Conservation (phyloP, 1,140 invertebrate genomes). For the Danaus plexippus region DNA sequence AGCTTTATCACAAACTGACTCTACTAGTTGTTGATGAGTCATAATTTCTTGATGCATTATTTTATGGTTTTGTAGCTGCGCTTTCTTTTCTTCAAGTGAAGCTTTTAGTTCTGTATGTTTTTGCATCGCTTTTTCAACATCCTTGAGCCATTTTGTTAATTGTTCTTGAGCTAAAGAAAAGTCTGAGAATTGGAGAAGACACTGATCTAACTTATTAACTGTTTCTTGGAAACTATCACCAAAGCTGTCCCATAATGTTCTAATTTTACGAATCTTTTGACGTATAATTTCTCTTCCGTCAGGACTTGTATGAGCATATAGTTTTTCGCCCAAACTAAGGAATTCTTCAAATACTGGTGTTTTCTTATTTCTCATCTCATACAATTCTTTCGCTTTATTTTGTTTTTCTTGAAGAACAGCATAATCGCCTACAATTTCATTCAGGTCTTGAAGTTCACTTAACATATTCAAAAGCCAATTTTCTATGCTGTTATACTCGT, state of each 20-base stretch:
- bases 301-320: slow-evolving; percentile 93
- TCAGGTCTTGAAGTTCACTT: slow-evolving; percentile 81
- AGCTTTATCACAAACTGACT: slow-evolving; percentile 93
- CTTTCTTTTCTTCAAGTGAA: slow-evolving; percentile 93
- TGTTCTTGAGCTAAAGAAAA: slow-evolving; percentile 91
- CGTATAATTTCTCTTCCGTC: slow-evolving; percentile 93
- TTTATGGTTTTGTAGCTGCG: slow-evolving; percentile 94
- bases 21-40: slow-evolving; percentile 90
- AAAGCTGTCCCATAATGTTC: slow-evolving; percentile 89
- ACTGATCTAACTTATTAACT: slow-evolving; percentile 88
- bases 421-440: slow-evolving; percentile 90
- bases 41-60: slow-evolving; percentile 96
- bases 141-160: slow-evolving; percentile 91
- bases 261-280: slow-evolving; percentile 87
- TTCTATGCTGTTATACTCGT: slow-evolving; percentile 82
- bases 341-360: slow-evolving; percentile 88
- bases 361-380: slow-evolving; percentile 85
- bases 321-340: slow-evolving; percentile 90
- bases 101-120: slow-evolving; percentile 92
- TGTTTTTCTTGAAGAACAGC: slow-evolving; percentile 88
- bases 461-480: slow-evolving; percentile 82
- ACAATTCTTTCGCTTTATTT: slow-evolving; percentile 85
- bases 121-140: slow-evolving; percentile 92
- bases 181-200: slow-evolving; percentile 90
- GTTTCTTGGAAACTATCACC: slow-evolving; percentile 86